Evolutionary conservation across 2,797 vertebrate genomes (phyloP).

Genomic region (Cottoperca gobio): DNA sequence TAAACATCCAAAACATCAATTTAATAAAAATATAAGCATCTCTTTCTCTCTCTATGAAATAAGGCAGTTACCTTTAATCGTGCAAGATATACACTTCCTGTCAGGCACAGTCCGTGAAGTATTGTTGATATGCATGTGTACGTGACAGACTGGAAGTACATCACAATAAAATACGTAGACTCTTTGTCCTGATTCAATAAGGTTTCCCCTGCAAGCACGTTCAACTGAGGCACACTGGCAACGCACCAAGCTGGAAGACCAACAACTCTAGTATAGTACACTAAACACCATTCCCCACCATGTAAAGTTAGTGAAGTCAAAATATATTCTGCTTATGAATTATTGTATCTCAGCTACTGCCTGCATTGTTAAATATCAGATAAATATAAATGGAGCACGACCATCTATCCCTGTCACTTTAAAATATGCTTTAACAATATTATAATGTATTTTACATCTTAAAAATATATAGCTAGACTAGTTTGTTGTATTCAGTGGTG

Average conservation of each 20-base stretch:
- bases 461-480: slow-evolving; percentile 55
- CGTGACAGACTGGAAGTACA: slow-evolving; percentile 35
- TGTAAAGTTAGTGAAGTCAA: slow-evolving; percentile 37
- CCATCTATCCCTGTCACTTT: slow-evolving; percentile 40
- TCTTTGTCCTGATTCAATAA: slow-evolving; percentile 33
- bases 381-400: slow-evolving; percentile 65
- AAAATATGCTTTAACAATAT: slow-evolving; percentile 53
- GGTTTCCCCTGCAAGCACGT: slow-evolving; percentile 33
- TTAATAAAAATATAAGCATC: slow-evolving; percentile 75
- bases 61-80: slow-evolving; percentile 63
- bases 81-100: slow-evolving; percentile 49
- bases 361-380: slow-evolving; percentile 61
- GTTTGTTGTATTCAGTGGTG: slow-evolving; percentile 42
- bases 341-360: slow-evolving; percentile 43
- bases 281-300: slow-evolving; percentile 2
- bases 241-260: slow-evolving; percentile 47
- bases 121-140: slow-evolving; percentile 31
- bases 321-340: slow-evolving; percentile 27
- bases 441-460: slow-evolving; percentile 44
- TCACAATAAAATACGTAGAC: slow-evolving; percentile 41
- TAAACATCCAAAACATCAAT: slow-evolving; percentile 67
- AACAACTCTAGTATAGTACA: neutral
- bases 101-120: slow-evolving; percentile 50
- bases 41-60: slow-evolving; percentile 55
- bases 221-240: slow-evolving; percentile 60